Evolutionary conservation across 2,888 invertebrate species (phyloP).

Genomic region (Hetaerina titia): DNA sequence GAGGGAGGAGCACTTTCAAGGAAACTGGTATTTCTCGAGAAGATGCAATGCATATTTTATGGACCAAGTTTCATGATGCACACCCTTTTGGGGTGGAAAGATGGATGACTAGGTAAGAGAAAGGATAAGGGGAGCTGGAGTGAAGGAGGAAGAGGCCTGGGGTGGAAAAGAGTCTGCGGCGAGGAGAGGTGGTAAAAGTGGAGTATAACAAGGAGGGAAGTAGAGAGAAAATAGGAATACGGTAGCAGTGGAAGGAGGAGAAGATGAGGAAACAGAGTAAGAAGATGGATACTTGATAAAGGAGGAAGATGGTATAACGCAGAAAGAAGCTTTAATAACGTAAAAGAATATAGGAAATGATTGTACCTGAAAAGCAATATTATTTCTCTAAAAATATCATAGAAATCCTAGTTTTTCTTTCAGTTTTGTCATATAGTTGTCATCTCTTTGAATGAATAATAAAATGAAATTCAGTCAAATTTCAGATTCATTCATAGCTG

Average conservation of each 20-base stretch:
- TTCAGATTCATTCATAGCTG: too few relatives aligned
- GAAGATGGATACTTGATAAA: neutral
- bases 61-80: conserved; percentile 44
- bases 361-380: neutral
- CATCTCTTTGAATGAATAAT: too few relatives aligned
- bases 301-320: neutral
- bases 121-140: neutral
- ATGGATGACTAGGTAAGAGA: conserved; percentile 34
- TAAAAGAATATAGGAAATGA: neutral
- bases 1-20: conserved; percentile 29
- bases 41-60: conserved; percentile 54
- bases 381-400: too few relatives aligned
- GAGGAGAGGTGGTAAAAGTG: neutral
- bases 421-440: too few relatives aligned
- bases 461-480: too few relatives aligned
- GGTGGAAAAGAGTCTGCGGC: neutral
- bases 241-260: neutral
- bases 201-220: neutral
- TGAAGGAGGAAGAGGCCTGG: neutral
- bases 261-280: neutral
- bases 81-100: conserved; percentile 20
- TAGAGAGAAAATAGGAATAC: neutral
- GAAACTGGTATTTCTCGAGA: conserved; percentile 33
- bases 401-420: too few relatives aligned
- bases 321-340: neutral